Base-by-base conservation (phyloP, 2,888 invertebrate genomes). In the Digitonthophagus gazella region DNA sequence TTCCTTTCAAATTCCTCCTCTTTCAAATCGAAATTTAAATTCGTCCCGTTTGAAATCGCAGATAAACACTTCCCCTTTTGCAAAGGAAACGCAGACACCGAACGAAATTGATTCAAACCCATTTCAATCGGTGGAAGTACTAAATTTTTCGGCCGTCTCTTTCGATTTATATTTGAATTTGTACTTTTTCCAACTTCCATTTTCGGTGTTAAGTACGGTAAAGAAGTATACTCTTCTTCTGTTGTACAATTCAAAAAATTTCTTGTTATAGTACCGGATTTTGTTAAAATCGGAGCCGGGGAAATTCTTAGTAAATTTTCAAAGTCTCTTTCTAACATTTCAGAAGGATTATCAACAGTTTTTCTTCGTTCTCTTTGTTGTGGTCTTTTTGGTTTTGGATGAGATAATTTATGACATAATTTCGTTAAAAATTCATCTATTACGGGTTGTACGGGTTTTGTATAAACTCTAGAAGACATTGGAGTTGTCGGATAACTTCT, bases 81-180 rank as follows among this genome's bases (percentile, higher is more conserved):
- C 16, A 78, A 72, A 18, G 80, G 81, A 6, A 79, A 78, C 3
- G 80, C 79, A 15, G 81, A 81, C 64, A 80, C 75, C 4, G 81
- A 81, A 64, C 81, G 72, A 72, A 78, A 78, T 66, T 78, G 75
- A 67, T 71, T 74, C 64, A 58, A 74, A 66, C 71, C 72, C 67
- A 58, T 67, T 14, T 71, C 73, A 8, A 74, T 73, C 4, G 72
- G 71, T 57, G 74, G 73, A 66, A 74, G 68, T 4, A 72, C 72
- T 65, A 75, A 22, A 19, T 61, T 61, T 44, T 68, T 67, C 15
- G 61, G 64, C 4, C 22, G 20, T 15, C 18, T 68, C 16, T 54
- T 68, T 8, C 19, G 16, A 15, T 58, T 67, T 11, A 44, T 54
- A n/a, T 20, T 67, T 55, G 11, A 20, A 67, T n/a, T n/a, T 2